Conservation (phyloP, 1,140 invertebrate genomes). For the Adoxophyes honmai region DNA sequence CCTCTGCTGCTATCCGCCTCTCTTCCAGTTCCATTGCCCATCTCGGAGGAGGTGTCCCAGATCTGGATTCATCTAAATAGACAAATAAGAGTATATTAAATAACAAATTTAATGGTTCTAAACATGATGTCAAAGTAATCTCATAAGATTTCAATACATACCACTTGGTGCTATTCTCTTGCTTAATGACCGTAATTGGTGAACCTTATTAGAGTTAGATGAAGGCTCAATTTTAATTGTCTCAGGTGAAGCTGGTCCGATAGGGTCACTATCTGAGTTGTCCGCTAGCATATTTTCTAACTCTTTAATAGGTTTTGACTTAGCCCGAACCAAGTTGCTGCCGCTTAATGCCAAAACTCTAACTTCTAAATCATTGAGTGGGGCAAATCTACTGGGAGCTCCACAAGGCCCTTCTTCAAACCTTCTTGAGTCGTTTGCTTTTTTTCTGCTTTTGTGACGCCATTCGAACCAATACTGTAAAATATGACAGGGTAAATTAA, state of each 20-base stretch:
- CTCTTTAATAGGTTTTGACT: conserved; percentile 34
- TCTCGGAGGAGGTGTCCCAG: conserved; percentile 48
- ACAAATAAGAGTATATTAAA: conserved; percentile 5
- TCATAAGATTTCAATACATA: background rate
- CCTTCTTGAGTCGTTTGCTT: conserved; percentile 49
- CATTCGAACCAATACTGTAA: conserved; percentile 70
- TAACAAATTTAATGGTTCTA: background rate
- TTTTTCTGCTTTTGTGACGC: conserved; percentile 64
- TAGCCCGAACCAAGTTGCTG: conserved; percentile 29
- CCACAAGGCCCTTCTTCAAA: conserved; percentile 32
- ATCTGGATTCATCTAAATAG: conserved; percentile 31
- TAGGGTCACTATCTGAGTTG: conserved; percentile 10
- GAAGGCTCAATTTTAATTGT: background rate
- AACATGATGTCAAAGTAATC: background rate
- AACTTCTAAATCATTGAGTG: conserved; percentile 60
- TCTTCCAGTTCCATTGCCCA: conserved; percentile 65
- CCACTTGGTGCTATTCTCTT: background rate
- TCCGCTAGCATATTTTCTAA: conserved; percentile 32
- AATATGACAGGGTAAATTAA: background rate
- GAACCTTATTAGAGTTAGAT: background rate
- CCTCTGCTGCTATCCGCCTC: conserved; percentile 54
- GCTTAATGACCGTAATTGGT: background rate
- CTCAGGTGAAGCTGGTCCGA: background rate
- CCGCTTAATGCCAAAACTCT: conserved; percentile 53
- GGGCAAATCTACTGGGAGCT: conserved; percentile 41